A percentile compares a stretch with the other conserved stretches of the same genome.
Evolutionary conservation across 2,797 vertebrate genomes (phyloP).

Genomic region (Eidolon dupreanum): DNA sequence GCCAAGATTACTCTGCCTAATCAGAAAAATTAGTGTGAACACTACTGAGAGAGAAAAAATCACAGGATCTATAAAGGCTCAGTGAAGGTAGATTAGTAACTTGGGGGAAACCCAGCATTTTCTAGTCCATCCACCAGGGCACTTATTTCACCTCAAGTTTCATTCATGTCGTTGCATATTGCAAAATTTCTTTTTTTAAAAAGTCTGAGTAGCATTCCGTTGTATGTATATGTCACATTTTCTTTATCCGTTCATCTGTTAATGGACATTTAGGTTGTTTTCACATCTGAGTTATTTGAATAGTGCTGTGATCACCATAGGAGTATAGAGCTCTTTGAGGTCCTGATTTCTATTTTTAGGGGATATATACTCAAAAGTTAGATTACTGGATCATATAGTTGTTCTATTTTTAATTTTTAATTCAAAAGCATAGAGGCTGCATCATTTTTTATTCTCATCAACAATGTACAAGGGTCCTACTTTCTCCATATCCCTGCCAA

Average conservation of each 20-base stretch:
- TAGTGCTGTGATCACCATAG: neutral
- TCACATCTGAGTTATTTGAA: neutral
- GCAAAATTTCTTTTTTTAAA: neutral
- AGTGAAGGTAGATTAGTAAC: neutral
- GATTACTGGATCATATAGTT: neutral
- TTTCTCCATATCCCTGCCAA: neutral
- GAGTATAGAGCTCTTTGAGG: too few species aligned
- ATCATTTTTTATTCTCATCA: neutral
- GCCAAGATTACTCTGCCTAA: neutral
- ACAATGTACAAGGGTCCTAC: neutral
- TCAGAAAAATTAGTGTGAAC: neutral
- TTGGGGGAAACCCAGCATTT: neutral
- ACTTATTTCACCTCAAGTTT: neutral
- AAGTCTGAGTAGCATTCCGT: neutral
- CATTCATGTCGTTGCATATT: neutral
- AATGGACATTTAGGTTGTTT: neutral
- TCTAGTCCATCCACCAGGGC: neutral
- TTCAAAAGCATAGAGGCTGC: neutral
- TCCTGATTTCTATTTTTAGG: neutral
- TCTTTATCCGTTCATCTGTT: neutral
- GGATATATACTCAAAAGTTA: neutral
- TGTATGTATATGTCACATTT: neutral
- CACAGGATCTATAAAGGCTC: neutral
- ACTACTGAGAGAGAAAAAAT: neutral
- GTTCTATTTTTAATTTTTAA: neutral